phyloP scores from a whole-genome alignment of 2,797 vertebrate species.

The Chelmon rostratus region DNA sequence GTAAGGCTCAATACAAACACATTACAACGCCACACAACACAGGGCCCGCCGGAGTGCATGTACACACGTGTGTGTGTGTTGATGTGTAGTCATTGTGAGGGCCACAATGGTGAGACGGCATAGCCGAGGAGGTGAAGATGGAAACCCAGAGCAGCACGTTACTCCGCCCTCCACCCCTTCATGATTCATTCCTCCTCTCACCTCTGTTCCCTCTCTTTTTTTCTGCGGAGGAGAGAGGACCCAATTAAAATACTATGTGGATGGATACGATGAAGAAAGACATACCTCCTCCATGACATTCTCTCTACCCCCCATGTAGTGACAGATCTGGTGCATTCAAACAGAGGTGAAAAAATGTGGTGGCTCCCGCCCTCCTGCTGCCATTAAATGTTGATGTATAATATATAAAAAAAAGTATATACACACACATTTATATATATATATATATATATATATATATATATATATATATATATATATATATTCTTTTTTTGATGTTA shows the following conservation, averaged over 20 bases:
- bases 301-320: constrained; percentile 75
- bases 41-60: constrained; percentile 38
- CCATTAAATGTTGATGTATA: constrained; percentile 82
- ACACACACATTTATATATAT: constrained; percentile 22
- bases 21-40: constrained; percentile 43
- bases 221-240: constrained; percentile 59
- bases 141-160: constrained; percentile 75
- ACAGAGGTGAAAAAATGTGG: constrained; percentile 70
- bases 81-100: constrained; percentile 49
- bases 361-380: constrained; percentile 59
- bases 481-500: too few species aligned
- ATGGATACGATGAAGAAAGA: constrained; percentile 85
- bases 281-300: constrained; percentile 82
- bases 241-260: constrained; percentile 88
- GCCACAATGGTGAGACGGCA: constrained; percentile 68
- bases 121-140: constrained; percentile 72
- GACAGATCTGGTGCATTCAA: constrained; percentile 83
- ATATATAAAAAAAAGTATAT: constrained; percentile 59
- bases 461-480: constrained; percentile 26
- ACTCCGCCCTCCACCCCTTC: constrained; percentile 28
- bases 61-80: constrained; percentile 21
- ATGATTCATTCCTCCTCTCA: constrained; percentile 79
- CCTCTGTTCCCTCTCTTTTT: constrained; percentile 67
- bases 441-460: background rate
- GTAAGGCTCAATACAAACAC: constrained; percentile 56